Evolutionary conservation across 2,888 invertebrate species (phyloP).

Genomic region (Pseudanteris insignis): DNA sequence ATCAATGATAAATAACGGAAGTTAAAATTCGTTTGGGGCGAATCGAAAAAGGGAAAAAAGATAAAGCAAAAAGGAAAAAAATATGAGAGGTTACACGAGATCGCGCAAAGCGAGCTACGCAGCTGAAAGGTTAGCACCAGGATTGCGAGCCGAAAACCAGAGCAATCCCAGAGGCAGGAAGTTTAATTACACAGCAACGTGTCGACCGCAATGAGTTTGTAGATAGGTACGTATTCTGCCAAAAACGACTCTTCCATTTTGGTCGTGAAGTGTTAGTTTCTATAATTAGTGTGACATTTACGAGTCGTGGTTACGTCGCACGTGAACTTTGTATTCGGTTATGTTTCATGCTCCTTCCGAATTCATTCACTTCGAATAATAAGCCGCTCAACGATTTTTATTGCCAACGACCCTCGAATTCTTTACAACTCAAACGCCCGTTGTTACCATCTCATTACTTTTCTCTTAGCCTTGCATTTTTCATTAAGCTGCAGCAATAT

Average conservation of each 20-base stretch:
- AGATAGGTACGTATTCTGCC: conserved; percentile 45
- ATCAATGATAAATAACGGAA: too few species aligned
- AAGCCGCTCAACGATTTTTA: conserved; percentile 22
- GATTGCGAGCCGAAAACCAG: conserved; percentile 42
- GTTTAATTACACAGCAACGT: conserved; percentile 59
- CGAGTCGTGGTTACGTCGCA: conserved; percentile 36
- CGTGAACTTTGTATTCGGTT: conserved; percentile 35
- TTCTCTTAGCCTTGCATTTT: too few species aligned
- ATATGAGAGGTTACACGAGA: conserved; percentile 14
- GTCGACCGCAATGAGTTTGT: conserved; percentile 51
- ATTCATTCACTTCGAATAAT: conserved; percentile 24
- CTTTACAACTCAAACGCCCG: too few species aligned
- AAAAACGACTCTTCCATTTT: conserved; percentile 44
- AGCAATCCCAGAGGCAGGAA: conserved; percentile 50
- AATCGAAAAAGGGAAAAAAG: background rate
- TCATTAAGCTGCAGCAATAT: too few species aligned
- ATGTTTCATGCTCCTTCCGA: conserved; percentile 27
- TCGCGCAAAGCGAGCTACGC: conserved; percentile 26
- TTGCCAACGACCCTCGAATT: too few species aligned
- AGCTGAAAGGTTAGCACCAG: conserved; percentile 38
- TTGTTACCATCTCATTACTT: too few species aligned
- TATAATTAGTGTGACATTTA: conserved; percentile 42
- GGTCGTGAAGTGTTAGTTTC: conserved; percentile 37
- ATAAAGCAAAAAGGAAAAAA: conserved; percentile 5
- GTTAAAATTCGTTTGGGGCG: too few species aligned